Conservation (phyloP, 2,888 invertebrate genomes). For the Cheilosia soror region DNA sequence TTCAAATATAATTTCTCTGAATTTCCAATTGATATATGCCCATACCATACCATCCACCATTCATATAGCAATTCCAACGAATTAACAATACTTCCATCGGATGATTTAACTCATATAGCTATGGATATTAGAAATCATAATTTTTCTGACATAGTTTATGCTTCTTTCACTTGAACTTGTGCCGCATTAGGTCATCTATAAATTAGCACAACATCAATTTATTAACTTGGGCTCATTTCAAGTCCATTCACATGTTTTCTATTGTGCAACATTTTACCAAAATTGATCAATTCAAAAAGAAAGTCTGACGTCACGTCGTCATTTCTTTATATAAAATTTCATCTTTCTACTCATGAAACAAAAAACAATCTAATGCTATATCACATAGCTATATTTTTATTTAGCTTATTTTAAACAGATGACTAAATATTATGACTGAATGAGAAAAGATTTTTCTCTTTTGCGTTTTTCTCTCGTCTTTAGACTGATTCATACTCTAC, state of each 20-base stretch:
- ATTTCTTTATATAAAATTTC: too few relatives aligned
- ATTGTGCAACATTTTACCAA: too few relatives aligned
- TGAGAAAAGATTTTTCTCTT: not conserved
- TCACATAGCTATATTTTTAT: too few relatives aligned
- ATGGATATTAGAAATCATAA: not conserved
- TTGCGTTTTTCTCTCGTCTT: not conserved
- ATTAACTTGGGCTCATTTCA: not conserved
- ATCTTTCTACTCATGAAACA: too few relatives aligned
- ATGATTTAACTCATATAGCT: slow-evolving; percentile 13
- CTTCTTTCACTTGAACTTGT: slow-evolving; percentile 20
- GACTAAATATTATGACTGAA: slow-evolving; percentile 3
- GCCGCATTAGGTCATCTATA: slow-evolving; percentile 4
- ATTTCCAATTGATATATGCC: not conserved
- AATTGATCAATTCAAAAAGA: too few relatives aligned
- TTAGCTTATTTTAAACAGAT: slow-evolving; percentile 18
- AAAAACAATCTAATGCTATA: too few relatives aligned
- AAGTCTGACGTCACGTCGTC: too few relatives aligned
- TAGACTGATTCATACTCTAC: slow-evolving; percentile 8
- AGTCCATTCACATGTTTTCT: too few relatives aligned
- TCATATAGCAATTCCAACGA: not conserved
- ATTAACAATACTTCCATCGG: not conserved
- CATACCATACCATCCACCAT: not conserved
- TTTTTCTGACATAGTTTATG: not conserved
- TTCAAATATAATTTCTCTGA: not conserved
- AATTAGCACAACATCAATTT: not conserved